phyloP scores from a whole-genome alignment of 2,888 invertebrate genomes.

The Margaritifera margaritifera region DNA sequence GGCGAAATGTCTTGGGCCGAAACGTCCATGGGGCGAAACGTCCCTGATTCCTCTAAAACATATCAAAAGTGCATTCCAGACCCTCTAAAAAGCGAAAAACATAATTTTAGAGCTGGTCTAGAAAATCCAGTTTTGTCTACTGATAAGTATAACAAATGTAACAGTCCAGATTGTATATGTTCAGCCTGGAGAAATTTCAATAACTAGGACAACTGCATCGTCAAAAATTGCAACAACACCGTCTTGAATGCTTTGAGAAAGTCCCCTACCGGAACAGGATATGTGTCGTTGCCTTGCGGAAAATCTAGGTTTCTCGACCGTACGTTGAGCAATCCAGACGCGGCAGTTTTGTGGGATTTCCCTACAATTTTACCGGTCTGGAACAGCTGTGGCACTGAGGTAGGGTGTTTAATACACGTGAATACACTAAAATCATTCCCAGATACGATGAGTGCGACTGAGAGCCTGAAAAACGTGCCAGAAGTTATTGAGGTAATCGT shows the following conservation, averaged over 20 bases:
- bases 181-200: too few species aligned
- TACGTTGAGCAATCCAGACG: slow-evolving; percentile 19
- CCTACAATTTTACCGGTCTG: slow-evolving; percentile 47
- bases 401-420: neutral
- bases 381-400: neutral
- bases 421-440: neutral
- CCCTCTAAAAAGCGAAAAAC: too few species aligned
- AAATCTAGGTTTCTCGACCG: slow-evolving; percentile 12
- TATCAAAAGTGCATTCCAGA: too few species aligned
- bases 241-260: neutral
- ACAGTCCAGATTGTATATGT: too few species aligned
- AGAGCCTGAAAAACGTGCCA: slow-evolving; percentile 26
- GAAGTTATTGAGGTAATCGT: slow-evolving; percentile 31
- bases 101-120: too few species aligned
- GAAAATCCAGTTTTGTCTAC: too few species aligned
- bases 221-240: too few species aligned
- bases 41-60: too few species aligned
- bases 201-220: too few species aligned
- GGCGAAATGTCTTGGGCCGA: too few species aligned
- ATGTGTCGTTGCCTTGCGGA: slow-evolving; percentile 6
- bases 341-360: slow-evolving; percentile 47
- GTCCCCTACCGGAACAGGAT: slow-evolving; percentile 16
- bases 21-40: too few species aligned
- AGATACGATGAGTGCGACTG: slow-evolving; percentile 29
- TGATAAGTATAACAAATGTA: too few species aligned